Percentiles rank a stretch among this genome's conserved stretches.
These are phyloP conservation scores for Hoplias malabaricus DNA, from an alignment of 2,113 vertebrate species.

Conservation along the genomic window DNA sequence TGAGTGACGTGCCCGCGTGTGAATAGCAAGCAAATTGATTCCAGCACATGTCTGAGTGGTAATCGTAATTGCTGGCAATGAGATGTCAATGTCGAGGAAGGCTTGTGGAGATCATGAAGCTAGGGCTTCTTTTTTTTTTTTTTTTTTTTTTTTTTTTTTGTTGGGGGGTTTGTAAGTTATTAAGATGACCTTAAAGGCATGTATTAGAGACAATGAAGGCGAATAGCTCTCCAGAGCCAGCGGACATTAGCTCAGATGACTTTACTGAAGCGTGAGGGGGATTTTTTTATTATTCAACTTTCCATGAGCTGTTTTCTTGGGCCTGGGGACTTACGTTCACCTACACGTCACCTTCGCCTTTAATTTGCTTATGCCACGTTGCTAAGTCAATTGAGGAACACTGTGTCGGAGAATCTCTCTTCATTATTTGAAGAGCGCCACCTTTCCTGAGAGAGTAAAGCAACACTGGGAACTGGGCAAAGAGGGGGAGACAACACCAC, in stretches of 20 bases:
- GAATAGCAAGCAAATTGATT: constrained; percentile 52
- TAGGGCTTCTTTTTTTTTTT: constrained; percentile 18
- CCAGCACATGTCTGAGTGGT: constrained; percentile 44
- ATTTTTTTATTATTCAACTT: background rate
- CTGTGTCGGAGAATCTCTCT: background rate
- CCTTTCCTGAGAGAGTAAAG: constrained; percentile 8
- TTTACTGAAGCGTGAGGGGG: background rate
- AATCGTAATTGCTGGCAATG: constrained; percentile 50
- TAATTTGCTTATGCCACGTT: background rate
- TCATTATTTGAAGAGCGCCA: constrained; percentile 21
- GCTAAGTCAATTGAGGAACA: background rate
- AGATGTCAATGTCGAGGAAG: constrained; percentile 48
- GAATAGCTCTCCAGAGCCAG: background rate
- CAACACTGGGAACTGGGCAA: no score
- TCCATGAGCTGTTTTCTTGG: background rate
- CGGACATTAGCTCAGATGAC: background rate
- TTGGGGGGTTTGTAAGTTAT: constrained; percentile 30
- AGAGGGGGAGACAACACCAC: no score
- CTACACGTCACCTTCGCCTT: background rate
- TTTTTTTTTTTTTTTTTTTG: no score
- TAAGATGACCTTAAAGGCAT: constrained; percentile 35
- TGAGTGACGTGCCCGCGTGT: constrained; percentile 40
- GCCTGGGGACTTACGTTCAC: background rate
- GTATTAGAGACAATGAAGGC: constrained; percentile 11
- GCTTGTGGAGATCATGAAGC: constrained; percentile 18